Evolutionary conservation across 2,888 invertebrate species (phyloP), one percentile per base, ranked within the genome.

Genomic region (Bibio marci): DNA sequence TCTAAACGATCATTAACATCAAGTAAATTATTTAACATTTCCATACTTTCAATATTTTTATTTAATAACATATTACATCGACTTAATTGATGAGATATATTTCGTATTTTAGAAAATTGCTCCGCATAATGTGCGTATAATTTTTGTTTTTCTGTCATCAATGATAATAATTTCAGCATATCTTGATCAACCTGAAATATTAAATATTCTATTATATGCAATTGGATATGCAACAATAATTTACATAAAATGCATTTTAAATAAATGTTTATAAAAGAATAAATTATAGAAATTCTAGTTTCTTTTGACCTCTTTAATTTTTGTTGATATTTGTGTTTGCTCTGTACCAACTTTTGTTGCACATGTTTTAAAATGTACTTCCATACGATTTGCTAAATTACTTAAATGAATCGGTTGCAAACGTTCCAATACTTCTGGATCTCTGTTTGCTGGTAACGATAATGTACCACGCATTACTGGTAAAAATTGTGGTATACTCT

Each of bases 381-480:
- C 88, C 60, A 82, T 83, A 0, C 88, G 69, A 1, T 74, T 64
- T 48, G 87, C 82, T 31, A 92, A 64, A 42, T 80, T 74, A 28
- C 81, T 71, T 54, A 81, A 56, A 26, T 80, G 76, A 52, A 73
- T 53, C 47, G 80, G 62, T 55, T 61, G 51, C 47, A 65, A 47
- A 53, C 72, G 74, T 62, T 91, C 91, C 17, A 90, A 62, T 1
- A 91, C 78, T 54, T 90, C 88, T 0, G 86, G 80, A 57, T 92
- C 91, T 35, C 86, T 68, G 0, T 81, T 78, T 0, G 85, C 81
- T 0, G 90, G 85, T 38, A 88, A 62, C 31, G 87, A 87, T 2
- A 90, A 60, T 0, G 88, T 83, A 0, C 87, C 88, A 30, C 90
- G 63, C 76, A 94, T 86, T 36, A 94, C 88, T 0, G 94, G 94